phyloP scores from a whole-genome alignment of 2,113 vertebrate species.

The Dicerorhinus sumatrensis region DNA sequence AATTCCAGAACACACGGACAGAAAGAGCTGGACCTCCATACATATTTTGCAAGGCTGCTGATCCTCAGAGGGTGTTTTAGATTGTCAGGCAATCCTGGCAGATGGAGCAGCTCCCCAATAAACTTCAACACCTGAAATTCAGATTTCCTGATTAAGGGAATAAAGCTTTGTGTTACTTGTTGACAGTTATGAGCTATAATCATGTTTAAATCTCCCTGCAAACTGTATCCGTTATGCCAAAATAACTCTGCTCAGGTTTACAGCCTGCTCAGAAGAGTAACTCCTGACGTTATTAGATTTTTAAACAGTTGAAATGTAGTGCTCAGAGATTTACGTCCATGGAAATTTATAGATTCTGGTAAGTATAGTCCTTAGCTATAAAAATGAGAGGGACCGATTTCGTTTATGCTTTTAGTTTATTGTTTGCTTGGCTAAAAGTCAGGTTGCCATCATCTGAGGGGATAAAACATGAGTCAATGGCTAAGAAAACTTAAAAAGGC shows the following conservation, averaged over 20 bases:
- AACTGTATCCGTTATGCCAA: slow-evolving; percentile 79
- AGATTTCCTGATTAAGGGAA: slow-evolving; percentile 64
- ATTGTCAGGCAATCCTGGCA: neutral
- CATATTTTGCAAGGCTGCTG: neutral
- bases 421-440: slow-evolving; percentile 85
- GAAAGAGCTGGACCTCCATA: neutral
- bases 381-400: slow-evolving; percentile 76
- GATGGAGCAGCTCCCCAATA: neutral
- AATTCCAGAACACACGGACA: neutral
- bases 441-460: slow-evolving; percentile 84
- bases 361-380: slow-evolving; percentile 77
- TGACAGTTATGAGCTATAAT: slow-evolving; percentile 79
- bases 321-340: slow-evolving; percentile 72
- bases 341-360: slow-evolving; percentile 83
- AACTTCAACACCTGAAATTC: slow-evolving; percentile 66
- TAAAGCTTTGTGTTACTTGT: slow-evolving; percentile 69
- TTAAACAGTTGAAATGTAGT: slow-evolving; percentile 67
- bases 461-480: slow-evolving; percentile 83
- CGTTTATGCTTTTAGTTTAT: slow-evolving; percentile 74
- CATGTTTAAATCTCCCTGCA: slow-evolving; percentile 76
- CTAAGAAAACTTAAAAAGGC: slow-evolving; percentile 79
- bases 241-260: slow-evolving; percentile 78
- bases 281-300: slow-evolving; percentile 74
- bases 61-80: neutral
- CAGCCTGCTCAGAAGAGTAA: slow-evolving; percentile 74